A percentile compares a stretch with the other conserved stretches of the same genome.
These are phyloP conservation scores for Oscheius sp. DNA, from an alignment of 2,888 invertebrate species.

Conservation along the genomic window DNA sequence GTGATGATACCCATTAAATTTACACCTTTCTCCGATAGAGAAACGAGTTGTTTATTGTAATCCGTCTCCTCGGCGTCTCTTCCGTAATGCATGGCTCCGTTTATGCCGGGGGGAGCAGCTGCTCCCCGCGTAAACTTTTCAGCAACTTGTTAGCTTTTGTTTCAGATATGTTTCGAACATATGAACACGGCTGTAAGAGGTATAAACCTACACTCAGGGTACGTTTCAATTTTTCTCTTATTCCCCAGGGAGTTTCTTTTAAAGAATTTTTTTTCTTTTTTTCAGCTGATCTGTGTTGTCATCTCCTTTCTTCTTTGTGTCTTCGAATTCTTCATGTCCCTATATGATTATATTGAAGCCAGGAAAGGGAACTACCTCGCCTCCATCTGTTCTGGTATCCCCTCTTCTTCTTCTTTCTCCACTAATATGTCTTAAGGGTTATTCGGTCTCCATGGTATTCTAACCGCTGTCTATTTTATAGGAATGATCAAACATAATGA, in stretches of 20 bases:
- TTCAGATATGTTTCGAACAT: slow-evolving; percentile 37
- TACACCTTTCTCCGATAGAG: not conserved
- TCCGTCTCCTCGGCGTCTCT: not conserved
- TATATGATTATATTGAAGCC: slow-evolving; percentile 17
- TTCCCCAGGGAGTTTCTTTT: not conserved
- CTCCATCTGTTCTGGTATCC: slow-evolving; percentile 24
- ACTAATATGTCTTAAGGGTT: slow-evolving; percentile 30
- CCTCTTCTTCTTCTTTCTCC: not conserved
- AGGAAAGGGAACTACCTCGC: slow-evolving; percentile 20
- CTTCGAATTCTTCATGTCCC: slow-evolving; percentile 5
- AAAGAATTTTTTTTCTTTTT: not conserved
- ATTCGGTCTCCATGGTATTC: slow-evolving; percentile 41
- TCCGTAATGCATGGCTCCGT: not conserved
- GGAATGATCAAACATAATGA: slow-evolving; percentile 39
- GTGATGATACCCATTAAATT: not conserved
- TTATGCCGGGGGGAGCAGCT: slow-evolving; percentile 6
- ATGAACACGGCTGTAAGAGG: slow-evolving; percentile 39
- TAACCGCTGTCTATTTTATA: slow-evolving; percentile 40
- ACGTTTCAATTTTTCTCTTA: slow-evolving; percentile 8
- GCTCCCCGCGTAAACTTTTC: not conserved
- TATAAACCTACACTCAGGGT: slow-evolving; percentile 49
- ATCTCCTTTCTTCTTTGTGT: slow-evolving; percentile 9
- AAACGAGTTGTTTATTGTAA: slow-evolving; percentile 20
- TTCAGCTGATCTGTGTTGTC: slow-evolving; percentile 22
- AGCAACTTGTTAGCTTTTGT: not conserved